Percentiles rank a stretch among this genome's conserved stretches.
These are phyloP conservation scores for Protonibea diacanthus DNA, from an alignment of 2,797 vertebrate genomes.

Conservation along the genomic window DNA sequence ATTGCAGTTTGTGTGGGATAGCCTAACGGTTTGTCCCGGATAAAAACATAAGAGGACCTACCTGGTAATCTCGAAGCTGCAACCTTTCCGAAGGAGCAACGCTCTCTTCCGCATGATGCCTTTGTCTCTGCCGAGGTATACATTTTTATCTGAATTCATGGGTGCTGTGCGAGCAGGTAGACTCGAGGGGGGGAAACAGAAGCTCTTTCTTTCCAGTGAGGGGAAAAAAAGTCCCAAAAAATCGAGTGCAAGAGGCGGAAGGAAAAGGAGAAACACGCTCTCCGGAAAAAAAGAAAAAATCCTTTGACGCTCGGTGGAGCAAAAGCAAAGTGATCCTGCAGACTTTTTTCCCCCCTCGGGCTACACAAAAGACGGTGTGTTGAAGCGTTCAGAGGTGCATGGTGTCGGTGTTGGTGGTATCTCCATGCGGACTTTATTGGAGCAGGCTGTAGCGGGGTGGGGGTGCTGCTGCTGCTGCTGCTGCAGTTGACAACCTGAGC, in stretches of 20 bases:
- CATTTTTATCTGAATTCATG: slow-evolving; percentile 90
- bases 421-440: slow-evolving; percentile 67
- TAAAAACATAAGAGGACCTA: slow-evolving; percentile 64
- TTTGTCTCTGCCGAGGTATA: slow-evolving; percentile 88
- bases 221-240: slow-evolving; percentile 21
- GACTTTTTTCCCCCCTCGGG: slow-evolving; percentile 61
- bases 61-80: slow-evolving; percentile 92
- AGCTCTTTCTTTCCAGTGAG: slow-evolving; percentile 33
- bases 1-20: slow-evolving; percentile 11
- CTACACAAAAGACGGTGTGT: slow-evolving; percentile 45
- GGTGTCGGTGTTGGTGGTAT: slow-evolving; percentile 43
- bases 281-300: slow-evolving; percentile 46
- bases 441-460: slow-evolving; percentile 24
- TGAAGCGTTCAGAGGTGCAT: slow-evolving; percentile 64
- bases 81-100: slow-evolving; percentile 88
- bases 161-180: slow-evolving; percentile 72
- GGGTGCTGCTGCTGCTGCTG: not conserved
- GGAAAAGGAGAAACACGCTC: slow-evolving; percentile 31
- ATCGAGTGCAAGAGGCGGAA: slow-evolving; percentile 52
- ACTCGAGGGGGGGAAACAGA: slow-evolving; percentile 47
- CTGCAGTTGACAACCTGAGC: slow-evolving; percentile 57
- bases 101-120: slow-evolving; percentile 91
- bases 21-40: slow-evolving; percentile 53
- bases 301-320: slow-evolving; percentile 59
- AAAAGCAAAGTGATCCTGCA: slow-evolving; percentile 70